These are phyloP conservation scores for Circaetus cinerascens DNA, from an alignment of 2,113 vertebrate genomes.

Conservation along the genomic window DNA sequence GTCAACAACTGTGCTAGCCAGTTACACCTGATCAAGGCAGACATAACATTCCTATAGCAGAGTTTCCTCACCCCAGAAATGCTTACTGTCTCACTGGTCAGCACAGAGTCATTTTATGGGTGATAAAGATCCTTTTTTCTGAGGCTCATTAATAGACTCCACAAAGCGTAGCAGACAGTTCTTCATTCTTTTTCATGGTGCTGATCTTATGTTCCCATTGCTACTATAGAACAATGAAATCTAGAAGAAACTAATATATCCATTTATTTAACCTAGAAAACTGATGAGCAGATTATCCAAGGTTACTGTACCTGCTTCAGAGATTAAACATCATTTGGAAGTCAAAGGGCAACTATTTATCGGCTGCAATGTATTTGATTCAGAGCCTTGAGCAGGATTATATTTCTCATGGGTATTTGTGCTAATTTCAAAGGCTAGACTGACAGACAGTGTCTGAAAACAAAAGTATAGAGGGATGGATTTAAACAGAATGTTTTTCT, in stretches of 20 bases:
- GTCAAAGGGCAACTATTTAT: conserved; percentile 53
- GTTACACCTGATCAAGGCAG: neutral
- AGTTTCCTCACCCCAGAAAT: neutral
- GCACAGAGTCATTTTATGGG: neutral
- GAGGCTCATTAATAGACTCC: neutral
- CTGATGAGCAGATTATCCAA: conserved; percentile 40
- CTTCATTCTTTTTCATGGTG: neutral
- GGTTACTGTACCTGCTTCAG: conserved; percentile 50
- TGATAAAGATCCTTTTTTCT: neutral
- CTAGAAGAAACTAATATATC: conserved; percentile 20
- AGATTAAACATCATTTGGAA: conserved; percentile 55
- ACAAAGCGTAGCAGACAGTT: neutral
- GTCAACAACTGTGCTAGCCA: neutral
- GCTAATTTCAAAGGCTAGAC: conserved; percentile 64
- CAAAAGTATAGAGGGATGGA: conserved; percentile 33
- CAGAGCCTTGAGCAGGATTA: conserved; percentile 44
- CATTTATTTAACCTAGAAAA: conserved; percentile 52
- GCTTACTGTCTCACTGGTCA: neutral
- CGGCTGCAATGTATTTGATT: conserved; percentile 41
- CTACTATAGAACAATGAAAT: conserved; percentile 7
- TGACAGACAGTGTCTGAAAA: conserved; percentile 54
- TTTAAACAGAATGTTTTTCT: conserved; percentile 59
- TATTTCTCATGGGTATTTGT: conserved; percentile 63
- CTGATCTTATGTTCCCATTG: neutral
- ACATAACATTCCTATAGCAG: accelerated